These are phyloP conservation scores for Salvelinus sp. DNA, from an alignment of 2,113 vertebrate genomes.

Conservation along the genomic window DNA sequence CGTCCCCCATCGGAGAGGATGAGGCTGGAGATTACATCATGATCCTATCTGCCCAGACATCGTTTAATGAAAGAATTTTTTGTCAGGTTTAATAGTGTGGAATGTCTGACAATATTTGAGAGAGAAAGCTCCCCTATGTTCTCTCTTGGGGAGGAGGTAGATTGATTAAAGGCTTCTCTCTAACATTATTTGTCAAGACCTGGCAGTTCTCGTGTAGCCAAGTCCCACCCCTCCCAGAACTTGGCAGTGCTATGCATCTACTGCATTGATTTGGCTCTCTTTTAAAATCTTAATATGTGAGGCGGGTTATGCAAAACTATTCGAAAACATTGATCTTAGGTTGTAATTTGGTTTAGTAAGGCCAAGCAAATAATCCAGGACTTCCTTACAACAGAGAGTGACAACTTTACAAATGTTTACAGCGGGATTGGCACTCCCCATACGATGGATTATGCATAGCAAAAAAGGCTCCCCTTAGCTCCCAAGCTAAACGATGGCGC, in stretches of 20 bases:
- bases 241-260: neutral
- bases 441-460: conserved; percentile 46
- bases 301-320: neutral
- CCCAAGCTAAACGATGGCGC: conserved; percentile 39
- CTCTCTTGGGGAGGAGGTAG: neutral
- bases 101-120: conserved; percentile 40
- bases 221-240: neutral
- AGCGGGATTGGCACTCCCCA: conserved; percentile 18
- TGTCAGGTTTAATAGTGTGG: conserved; percentile 41
- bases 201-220: conserved; percentile 3
- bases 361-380: conserved; percentile 30
- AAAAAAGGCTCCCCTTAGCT: conserved; percentile 50
- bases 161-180: neutral
- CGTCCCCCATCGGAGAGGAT: conserved; percentile 16
- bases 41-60: conserved; percentile 45
- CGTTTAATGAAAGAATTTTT: conserved; percentile 46
- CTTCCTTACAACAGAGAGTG: conserved; percentile 33
- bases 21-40: conserved; percentile 31
- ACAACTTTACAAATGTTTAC: conserved; percentile 31
- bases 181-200: conserved; percentile 27
- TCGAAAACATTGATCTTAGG: too few relatives aligned
- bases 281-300: conserved; percentile 9
- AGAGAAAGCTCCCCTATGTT: neutral
- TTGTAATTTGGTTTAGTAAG: conserved; percentile 29
- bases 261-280: conserved; percentile 2